A percentile compares a stretch with the other conserved stretches of the same genome.
These are phyloP conservation scores for Cantharis flavilabris DNA, from an alignment of 2,888 invertebrate genomes.

Conservation along the genomic window DNA sequence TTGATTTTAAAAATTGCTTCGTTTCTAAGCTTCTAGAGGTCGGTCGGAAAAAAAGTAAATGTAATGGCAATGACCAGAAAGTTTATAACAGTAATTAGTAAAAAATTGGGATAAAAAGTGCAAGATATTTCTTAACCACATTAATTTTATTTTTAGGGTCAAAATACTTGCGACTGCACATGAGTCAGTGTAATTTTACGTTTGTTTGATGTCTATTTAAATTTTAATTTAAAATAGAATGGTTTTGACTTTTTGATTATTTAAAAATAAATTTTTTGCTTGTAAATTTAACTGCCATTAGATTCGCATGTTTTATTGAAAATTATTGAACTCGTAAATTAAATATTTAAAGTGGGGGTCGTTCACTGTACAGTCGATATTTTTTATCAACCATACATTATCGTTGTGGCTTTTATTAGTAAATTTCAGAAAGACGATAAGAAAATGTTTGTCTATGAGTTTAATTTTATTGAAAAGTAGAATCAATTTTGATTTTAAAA, in stretches of 20 bases:
- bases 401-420: background rate
- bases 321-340: background rate
- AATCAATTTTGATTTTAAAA: no score
- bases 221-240: background rate
- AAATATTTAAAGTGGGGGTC: background rate
- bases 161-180: background rate
- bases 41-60: background rate
- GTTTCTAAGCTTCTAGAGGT: background rate
- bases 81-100: slow-evolving; percentile 3
- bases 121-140: slow-evolving; percentile 1
- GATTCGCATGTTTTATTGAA: background rate
- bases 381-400: background rate
- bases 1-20: background rate
- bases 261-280: background rate
- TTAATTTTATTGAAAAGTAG: no score
- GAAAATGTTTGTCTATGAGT: no score
- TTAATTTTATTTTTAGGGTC: slow-evolving; percentile 7
- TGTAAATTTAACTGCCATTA: background rate
- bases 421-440: no score
- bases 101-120: background rate
- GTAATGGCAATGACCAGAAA: slow-evolving; percentile 2
- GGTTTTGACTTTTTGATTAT: background rate
- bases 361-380: background rate
- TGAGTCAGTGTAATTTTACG: slow-evolving; percentile 11
- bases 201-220: slow-evolving; percentile 2